Evolutionary conservation across 2,888 invertebrate species (phyloP), one percentile per base, ranked within the genome.

Genomic region (Globia sparganii): DNA sequence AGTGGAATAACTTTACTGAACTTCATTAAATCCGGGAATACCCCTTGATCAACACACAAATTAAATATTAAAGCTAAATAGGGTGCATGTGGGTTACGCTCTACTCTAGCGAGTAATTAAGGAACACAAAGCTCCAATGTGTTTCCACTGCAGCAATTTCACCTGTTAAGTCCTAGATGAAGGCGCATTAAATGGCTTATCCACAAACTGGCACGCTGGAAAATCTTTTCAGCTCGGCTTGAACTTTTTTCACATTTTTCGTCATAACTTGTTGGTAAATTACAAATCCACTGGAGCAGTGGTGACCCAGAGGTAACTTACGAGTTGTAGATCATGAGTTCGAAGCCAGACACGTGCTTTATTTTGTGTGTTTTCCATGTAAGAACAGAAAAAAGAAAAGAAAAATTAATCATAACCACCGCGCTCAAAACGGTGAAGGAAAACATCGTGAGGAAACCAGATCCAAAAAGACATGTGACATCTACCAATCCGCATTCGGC

Each of bases 81-180:
- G n/a, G n/a, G n/a, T n/a, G n/a, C n/a, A n/a, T n/a, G 21, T 43
- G 21, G n/a, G 21, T 40, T 28, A 37, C 6, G 43, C 53, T 13
- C 28, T 9, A 18, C 37, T 65, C 56, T 56, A 49, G n/a, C 37
- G 49, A 66, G 46, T 46, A 67, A 58, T 59, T 76, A 58, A 21
- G 31, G 31, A 49, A n/a, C 21, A n/a, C 49, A 59, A 59, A 78
- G 49, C 76, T 67, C 40, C 46, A 78, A 67, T 59, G 18, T 67
- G 11, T 68, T 49, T 31, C 31, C n/a, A 0, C 18, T 46, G 28
- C 58, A 40, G 68, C n/a, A 31, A 67, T 67, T 67, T 76, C 8
- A 40, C 46, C 67, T 46, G 21, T 21, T 49, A 46, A 0, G 58
- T n/a, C 11, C 37, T 49, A n/a, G 9, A 9, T 31, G 9, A 21